Conservation (phyloP, 2,113 vertebrate species). For the Chionomys nivalis region DNA sequence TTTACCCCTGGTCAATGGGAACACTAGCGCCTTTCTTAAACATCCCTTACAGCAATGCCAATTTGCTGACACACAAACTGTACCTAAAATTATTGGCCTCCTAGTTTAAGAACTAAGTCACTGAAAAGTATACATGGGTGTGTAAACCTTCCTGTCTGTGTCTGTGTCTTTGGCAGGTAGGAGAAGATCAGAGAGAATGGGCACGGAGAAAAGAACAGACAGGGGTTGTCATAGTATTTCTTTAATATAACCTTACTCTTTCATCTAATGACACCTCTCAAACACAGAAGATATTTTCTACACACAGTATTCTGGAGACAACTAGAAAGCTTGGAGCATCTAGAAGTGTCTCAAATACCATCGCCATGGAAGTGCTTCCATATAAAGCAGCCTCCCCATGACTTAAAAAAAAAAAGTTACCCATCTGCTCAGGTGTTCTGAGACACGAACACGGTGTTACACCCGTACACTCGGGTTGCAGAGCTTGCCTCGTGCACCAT, state of each 20-base stretch:
- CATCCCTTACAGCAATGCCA: not conserved
- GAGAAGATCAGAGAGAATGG: not conserved
- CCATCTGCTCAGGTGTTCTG: not conserved
- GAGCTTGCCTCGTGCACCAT: not conserved
- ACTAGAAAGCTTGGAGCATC: not conserved
- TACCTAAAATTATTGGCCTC: not conserved
- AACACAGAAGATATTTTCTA: not conserved
- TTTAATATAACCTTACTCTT: not conserved
- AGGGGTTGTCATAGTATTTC: not conserved
- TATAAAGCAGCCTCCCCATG: not conserved
- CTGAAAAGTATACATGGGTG: not conserved
- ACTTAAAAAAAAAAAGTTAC: not conserved
- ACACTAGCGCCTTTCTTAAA: not conserved
- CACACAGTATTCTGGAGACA: not conserved
- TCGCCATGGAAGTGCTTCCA: not conserved
- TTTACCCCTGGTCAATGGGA: constrained; percentile 33
- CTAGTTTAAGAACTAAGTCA: not conserved
- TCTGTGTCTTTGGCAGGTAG: not conserved
- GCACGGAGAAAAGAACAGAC: not conserved
- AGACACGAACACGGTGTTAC: not conserved
- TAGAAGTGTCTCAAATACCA: constrained; percentile 14
- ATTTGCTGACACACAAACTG: not conserved
- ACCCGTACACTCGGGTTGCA: not conserved
- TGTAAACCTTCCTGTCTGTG: too few relatives aligned
- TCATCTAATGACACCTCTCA: not conserved